These are phyloP conservation scores for Stenoptilia bipunctidactyla DNA, from an alignment of 2,888 invertebrate genomes.

Conservation along the genomic window DNA sequence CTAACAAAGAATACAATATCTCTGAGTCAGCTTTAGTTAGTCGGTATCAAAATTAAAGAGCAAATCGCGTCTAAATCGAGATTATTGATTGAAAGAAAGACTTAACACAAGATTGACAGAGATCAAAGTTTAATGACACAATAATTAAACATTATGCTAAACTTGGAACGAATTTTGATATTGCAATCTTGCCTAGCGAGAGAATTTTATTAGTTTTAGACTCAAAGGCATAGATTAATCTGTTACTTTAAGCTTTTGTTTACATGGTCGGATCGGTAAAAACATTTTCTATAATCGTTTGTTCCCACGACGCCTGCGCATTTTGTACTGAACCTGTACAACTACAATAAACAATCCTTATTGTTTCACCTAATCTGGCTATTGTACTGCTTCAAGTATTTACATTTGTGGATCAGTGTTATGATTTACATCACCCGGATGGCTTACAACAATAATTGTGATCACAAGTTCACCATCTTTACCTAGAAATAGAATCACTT, in stretches of 20 bases:
- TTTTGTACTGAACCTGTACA: conserved; percentile 55
- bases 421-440: conserved; percentile 23
- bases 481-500: too few species aligned
- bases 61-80: conserved; percentile 35
- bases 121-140: conserved; percentile 67
- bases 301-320: conserved; percentile 58
- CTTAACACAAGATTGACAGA: conserved; percentile 52
- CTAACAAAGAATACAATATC: conserved; percentile 24
- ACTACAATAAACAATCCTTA: conserved; percentile 61
- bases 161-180: not conserved
- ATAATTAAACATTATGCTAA: conserved; percentile 9
- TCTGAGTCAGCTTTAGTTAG: conserved; percentile 16
- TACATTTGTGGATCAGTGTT: conserved; percentile 49
- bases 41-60: conserved; percentile 24
- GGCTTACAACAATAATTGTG: not conserved
- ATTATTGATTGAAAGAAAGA: conserved; percentile 50
- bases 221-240: too few species aligned
- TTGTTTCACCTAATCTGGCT: conserved; percentile 66
- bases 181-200: too few species aligned
- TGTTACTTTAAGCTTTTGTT: too few species aligned
- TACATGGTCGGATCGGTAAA: not conserved
- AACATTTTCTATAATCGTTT: conserved; percentile 43
- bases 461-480: not conserved
- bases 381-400: conserved; percentile 56
- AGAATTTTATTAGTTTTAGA: too few species aligned